phyloP scores from a whole-genome alignment of 35 echinoderm and acorn worm genomes.

The Apostichopus japonicus region DNA sequence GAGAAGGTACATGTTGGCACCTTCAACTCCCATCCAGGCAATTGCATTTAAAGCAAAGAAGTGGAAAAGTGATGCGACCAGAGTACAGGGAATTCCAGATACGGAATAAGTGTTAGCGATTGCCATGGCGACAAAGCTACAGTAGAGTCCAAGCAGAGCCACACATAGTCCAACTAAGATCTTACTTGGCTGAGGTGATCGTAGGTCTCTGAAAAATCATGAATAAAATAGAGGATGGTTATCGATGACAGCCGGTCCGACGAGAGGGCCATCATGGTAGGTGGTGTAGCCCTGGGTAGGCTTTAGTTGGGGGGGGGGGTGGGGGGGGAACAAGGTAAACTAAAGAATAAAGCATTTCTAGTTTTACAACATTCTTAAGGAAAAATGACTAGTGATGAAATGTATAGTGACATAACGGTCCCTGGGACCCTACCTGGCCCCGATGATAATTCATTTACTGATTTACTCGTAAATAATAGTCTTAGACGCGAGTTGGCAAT shows the following conservation, averaged over 20 bases:
- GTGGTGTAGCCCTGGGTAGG: too few species aligned
- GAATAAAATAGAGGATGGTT: not conserved
- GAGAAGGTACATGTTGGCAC: slow-evolving; percentile 59
- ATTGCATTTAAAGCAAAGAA: slow-evolving; percentile 26
- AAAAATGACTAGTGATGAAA: too few species aligned
- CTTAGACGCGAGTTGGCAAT: too few species aligned
- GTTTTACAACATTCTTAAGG: too few species aligned
- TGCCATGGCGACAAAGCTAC: slow-evolving; percentile 14
- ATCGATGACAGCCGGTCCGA: not conserved
- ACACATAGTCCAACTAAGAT: slow-evolving; percentile 49
- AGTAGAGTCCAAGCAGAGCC: slow-evolving; percentile 42
- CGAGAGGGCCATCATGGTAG: too few species aligned
- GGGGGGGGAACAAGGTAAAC: too few species aligned
- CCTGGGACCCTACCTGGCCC: too few species aligned
- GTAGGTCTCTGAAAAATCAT: slow-evolving; percentile 34
- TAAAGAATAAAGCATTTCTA: too few species aligned
- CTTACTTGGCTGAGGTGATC: slow-evolving; percentile 18
- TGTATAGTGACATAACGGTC: too few species aligned
- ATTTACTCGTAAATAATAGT: too few species aligned
- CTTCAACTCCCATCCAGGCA: slow-evolving; percentile 61
- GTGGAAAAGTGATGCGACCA: slow-evolving; percentile 44
- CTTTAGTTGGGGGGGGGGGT: too few species aligned
- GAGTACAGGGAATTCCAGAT: not conserved
- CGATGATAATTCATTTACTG: too few species aligned
- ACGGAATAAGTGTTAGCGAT: not conserved